phyloP scores from a whole-genome alignment of 2,888 invertebrate genomes.

The Pammene fasciana region DNA sequence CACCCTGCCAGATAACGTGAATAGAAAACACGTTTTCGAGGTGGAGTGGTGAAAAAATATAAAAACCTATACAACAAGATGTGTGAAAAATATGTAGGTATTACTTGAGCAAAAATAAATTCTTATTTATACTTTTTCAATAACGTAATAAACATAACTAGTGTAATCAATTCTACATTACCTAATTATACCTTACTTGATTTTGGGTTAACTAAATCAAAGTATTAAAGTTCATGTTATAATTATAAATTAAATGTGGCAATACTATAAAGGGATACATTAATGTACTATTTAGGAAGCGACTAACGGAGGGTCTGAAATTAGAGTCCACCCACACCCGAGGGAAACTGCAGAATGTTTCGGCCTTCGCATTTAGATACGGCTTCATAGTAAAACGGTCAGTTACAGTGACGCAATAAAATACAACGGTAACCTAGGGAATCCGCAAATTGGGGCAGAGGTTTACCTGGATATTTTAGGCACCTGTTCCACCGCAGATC shows the following conservation, averaged over 20 bases:
- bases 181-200: too few relatives aligned
- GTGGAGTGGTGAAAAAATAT: too few relatives aligned
- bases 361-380: conserved; percentile 57
- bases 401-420: conserved; percentile 32
- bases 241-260: conserved; percentile 2
- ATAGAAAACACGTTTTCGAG: too few relatives aligned
- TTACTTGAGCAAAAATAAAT: too few relatives aligned
- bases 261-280: conserved; percentile 10
- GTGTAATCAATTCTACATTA: too few relatives aligned
- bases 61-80: too few relatives aligned
- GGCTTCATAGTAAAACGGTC: conserved; percentile 51
- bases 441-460: conserved; percentile 18
- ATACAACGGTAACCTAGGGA: conserved; percentile 32
- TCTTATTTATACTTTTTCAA: too few relatives aligned
- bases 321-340: conserved; percentile 57
- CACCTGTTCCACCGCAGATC: not conserved
- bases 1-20: too few relatives aligned
- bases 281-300: conserved; percentile 18
- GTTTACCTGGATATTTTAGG: not conserved
- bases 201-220: too few relatives aligned
- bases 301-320: conserved; percentile 50
- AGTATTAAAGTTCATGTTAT: too few relatives aligned
- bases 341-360: conserved; percentile 55
- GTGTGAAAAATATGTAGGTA: too few relatives aligned
- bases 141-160: too few relatives aligned